Evolutionary conservation across 1,140 invertebrate genomes (phyloP), one percentile per base, ranked within the genome.

Genomic region (Drosophila yakuba): DNA sequence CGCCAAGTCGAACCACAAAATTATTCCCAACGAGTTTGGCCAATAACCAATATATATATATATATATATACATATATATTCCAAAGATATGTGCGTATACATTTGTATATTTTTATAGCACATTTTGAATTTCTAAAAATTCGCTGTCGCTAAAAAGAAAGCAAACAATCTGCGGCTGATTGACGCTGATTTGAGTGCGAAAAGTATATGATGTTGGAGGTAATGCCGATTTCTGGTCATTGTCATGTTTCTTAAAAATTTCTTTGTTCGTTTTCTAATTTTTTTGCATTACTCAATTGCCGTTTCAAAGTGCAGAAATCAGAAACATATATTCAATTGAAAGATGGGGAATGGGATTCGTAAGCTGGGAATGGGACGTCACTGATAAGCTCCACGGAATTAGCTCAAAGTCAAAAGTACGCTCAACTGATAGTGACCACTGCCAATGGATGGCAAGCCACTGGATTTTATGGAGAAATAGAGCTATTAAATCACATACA

Each of bases 351-450:
- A 17, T 45, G n/a, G 36, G n/a, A 55, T 17, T 41, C 38, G 59
- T 61, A 74, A 76, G 58, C 74, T 61, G 17, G 25, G 66, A 38
- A 57, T 78, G 23, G 48, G 57, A 88, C 82, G 82, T 86, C 82
- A 86, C 84, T 83, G 82, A 86, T 86, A 86, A 86, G 78, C 41
- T 20, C 1, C 43, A 12, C 35, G 20, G 17, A 50, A 43, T 11
- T 38, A 43, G 51, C 59, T 88, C 36, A 88, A 86, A 83, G 82
- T 88, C 82, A 79, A 83, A 86, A 86, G 82, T 76, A 73, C 82
- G 63, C 20, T 39, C 1, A 14, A n/a, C 62, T 67, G 62, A 73
- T 73, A 57, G 20, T 14, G 36, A 8, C 44, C 38, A 10, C 38
- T 5, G 7, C 32, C 7, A 44, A 28, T 63, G 45, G 36, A 43